A percentile compares a stretch with the other conserved stretches of the same genome.
Conservation (phyloP, 2,113 vertebrate species). For the Scopus umbretta region DNA sequence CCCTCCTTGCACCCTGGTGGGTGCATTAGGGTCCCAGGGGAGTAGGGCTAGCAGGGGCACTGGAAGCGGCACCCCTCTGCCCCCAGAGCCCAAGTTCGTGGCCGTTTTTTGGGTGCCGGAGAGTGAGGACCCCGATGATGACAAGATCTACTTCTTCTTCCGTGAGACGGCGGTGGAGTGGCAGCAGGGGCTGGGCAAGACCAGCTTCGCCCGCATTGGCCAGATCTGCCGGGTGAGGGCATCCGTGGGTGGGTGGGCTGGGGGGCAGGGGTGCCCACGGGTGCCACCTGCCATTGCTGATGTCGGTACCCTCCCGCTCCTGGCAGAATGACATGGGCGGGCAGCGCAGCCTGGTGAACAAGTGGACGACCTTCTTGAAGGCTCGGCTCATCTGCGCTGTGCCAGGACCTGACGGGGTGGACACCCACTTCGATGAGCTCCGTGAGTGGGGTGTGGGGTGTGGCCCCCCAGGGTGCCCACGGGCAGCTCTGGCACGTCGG, state of each 20-base stretch:
- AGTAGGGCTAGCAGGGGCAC: background rate
- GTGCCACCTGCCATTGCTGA: background rate
- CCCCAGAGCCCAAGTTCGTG: constrained; percentile 92
- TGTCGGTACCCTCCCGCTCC: background rate
- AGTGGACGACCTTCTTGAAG: constrained; percentile 97
- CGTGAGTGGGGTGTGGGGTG: constrained; percentile 77
- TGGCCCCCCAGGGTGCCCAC: background rate
- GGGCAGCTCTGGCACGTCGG: rapidly evolving
- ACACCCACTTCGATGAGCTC: constrained; percentile 92
- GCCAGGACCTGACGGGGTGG: constrained; percentile 82
- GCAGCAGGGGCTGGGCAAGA: constrained; percentile 83
- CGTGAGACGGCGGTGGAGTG: constrained; percentile 89
- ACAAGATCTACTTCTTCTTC: constrained; percentile 99
- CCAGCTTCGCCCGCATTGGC: constrained; percentile 88
- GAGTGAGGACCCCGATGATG: constrained; percentile 93
- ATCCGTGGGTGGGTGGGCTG: background rate
- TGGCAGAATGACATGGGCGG: constrained; percentile 92
- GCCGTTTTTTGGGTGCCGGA: constrained; percentile 96
- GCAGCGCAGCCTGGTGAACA: constrained; percentile 94
- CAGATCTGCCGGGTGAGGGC: constrained; percentile 89
- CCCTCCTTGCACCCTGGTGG: rapidly evolving
- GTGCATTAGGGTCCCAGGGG: background rate
- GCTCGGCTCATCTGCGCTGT: constrained; percentile 90
- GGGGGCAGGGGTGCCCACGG: rapidly evolving
- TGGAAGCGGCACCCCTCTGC: background rate